Evolutionary conservation across 2,113 vertebrate genomes (phyloP), one percentile per base, ranked within the genome.

Genomic region (Poeciliopsis turrubarensis): DNA sequence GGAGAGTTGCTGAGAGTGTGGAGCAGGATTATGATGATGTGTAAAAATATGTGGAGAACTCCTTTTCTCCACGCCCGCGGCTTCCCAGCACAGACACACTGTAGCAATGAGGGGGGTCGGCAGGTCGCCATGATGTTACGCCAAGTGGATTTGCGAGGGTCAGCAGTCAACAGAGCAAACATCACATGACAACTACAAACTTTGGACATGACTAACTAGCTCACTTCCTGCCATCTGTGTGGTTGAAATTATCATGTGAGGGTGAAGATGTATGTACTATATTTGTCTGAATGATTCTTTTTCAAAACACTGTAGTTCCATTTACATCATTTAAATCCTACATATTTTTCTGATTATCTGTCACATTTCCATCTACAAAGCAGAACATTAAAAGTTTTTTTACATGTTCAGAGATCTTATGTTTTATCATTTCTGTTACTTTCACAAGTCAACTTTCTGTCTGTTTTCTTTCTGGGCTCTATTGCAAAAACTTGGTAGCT

Each of bases 91-190:
- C 37, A 31, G 25, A 60, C 26, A 73, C 30, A 75, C 67, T 65
- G 15, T 3, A 44, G 83, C 41, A 81, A 60, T 68, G 68, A 27
- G 51, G 22, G 73, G 68, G 79, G 82, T 87, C 77, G 39, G 25
- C 11, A 10, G 84, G 88, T 88, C 84, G 83, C 5, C 67, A 29
- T 84, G 86, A 77, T 86, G 89, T 90, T 82, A 87, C 79, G 83
- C 87, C 64, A 69, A 70, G 80, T 83, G 74, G 87, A 89, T 90
- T 86, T 90, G 89, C 51, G 3, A 75, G 64, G 73, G 86, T 93
- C 92, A 93, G 89, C 90, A 88, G 65, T 84, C 75, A 60, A 68
- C 81, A 78, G 85, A 73, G 87, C 84, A 89, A 92, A 88, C 78
- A 83, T 84, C 90, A 87, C 87, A 82, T 87, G 87, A 92, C 82